Percentiles rank a stretch among this genome's conserved stretches.
phyloP scores from a whole-genome alignment of 2,797 vertebrate species.

The Hippocampus kuda region DNA sequence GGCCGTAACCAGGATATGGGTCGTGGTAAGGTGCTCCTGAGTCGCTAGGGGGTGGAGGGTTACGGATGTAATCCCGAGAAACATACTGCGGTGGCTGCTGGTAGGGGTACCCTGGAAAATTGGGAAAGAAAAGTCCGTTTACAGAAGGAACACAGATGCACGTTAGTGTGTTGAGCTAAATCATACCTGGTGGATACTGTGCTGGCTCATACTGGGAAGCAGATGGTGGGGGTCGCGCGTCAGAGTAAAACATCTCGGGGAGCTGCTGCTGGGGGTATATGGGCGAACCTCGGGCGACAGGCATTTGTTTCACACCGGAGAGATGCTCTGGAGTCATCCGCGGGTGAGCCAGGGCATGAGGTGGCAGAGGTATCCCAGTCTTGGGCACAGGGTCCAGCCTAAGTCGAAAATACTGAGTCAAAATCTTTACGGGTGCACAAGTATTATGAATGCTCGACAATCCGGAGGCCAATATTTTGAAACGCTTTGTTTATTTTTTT shows the following conservation, averaged over 20 bases:
- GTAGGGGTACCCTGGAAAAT: constrained; percentile 78
- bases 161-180: not conserved
- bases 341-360: constrained; percentile 70
- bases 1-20: constrained; percentile 75
- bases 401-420: constrained; percentile 5
- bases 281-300: constrained; percentile 77
- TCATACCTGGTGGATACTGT: constrained; percentile 79
- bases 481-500: too few relatives aligned
- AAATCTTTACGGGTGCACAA: not conserved
- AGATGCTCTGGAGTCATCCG: constrained; percentile 77
- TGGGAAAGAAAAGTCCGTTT: not conserved
- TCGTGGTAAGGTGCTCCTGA: constrained; percentile 80
- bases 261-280: constrained; percentile 78
- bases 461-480: too few relatives aligned
- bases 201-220: constrained; percentile 80
- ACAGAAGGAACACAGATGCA: too few relatives aligned
- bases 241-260: constrained; percentile 82
- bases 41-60: constrained; percentile 74
- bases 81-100: constrained; percentile 77
- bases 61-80: constrained; percentile 79
- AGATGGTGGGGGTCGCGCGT: constrained; percentile 74
- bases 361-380: constrained; percentile 74
- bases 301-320: constrained; percentile 78
- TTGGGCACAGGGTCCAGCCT: constrained; percentile 80
- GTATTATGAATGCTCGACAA: not conserved